Conservation (phyloP, 2,113 vertebrate species). For the Bagarius yarrelli region DNA sequence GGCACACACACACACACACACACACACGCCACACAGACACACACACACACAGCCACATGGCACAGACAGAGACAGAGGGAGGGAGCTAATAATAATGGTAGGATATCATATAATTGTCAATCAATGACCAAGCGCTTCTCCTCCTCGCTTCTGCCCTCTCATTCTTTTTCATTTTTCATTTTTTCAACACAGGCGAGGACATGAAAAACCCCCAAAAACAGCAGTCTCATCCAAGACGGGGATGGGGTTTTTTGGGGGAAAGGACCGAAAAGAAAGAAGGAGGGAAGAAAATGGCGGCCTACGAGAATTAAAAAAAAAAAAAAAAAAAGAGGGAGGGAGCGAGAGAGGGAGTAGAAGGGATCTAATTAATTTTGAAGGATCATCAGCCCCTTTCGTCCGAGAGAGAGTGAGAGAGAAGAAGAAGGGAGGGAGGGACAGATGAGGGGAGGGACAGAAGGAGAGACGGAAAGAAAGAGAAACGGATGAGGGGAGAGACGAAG, state of each 20-base stretch:
- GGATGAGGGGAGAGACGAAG: not conserved
- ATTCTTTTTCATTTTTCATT: not conserved
- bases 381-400: slow-evolving; percentile 90
- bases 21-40: slow-evolving; percentile 68
- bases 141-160: not conserved
- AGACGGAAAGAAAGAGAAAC: slow-evolving; percentile 78
- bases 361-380: slow-evolving; percentile 99
- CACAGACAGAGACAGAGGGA: slow-evolving; percentile 35
- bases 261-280: slow-evolving; percentile 77
- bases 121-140: slow-evolving; percentile 67
- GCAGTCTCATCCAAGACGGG: slow-evolving; percentile 62
- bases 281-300: slow-evolving; percentile 79
- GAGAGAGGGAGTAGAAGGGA: slow-evolving; percentile 60
- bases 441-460: slow-evolving; percentile 62
- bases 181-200: slow-evolving; percentile 17
- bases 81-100: slow-evolving; percentile 39
- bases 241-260: slow-evolving; percentile 46
- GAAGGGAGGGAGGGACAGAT: slow-evolving; percentile 59
- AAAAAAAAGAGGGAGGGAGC: not conserved
- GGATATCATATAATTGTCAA: slow-evolving; percentile 68
- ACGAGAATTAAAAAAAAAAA: slow-evolving; percentile 57
- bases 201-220: slow-evolving; percentile 48
- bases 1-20: slow-evolving; percentile 72
- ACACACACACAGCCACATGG: slow-evolving; percentile 58
- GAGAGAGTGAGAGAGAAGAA: slow-evolving; percentile 59